Evolutionary conservation across 2,797 vertebrate species (phyloP).

Genomic region (Notamacropus eugenii): DNA sequence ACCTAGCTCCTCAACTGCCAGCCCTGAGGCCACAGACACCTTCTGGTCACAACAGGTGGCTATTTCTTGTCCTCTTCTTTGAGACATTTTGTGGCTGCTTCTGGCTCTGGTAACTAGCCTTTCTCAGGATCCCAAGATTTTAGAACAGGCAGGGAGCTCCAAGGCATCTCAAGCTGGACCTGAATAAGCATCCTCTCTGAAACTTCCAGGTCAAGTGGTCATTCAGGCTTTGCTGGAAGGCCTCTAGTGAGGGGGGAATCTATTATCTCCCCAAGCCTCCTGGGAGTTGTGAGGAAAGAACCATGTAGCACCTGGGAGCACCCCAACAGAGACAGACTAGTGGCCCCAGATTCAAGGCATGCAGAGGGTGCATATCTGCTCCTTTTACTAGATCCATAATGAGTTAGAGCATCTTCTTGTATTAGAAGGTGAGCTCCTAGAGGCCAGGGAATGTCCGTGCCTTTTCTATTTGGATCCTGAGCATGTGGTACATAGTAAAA

Average conservation of each 20-base stretch:
- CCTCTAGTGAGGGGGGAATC: neutral
- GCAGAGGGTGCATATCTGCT: no score
- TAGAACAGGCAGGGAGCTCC: neutral
- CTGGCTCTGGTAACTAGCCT: rapidly evolving
- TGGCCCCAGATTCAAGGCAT: no score
- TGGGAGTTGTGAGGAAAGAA: neutral
- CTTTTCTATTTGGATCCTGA: no score
- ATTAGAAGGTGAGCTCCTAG: no score
- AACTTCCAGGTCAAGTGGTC: neutral
- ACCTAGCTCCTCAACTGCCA: rapidly evolving
- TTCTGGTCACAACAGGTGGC: neutral
- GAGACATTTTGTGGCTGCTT: neutral
- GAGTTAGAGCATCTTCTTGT: no score
- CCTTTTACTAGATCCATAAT: no score
- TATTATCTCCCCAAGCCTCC: neutral
- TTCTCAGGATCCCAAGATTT: neutral
- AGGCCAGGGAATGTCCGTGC: no score
- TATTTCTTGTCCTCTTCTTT: neutral
- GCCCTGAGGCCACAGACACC: neutral
- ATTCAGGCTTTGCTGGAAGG: neutral
- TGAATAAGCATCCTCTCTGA: neutral
- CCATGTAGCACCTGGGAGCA: neutral
- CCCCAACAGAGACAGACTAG: neutral
- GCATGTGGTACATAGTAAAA: no score
- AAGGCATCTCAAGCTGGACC: neutral